phyloP scores from a whole-genome alignment of 2,797 vertebrate species.

The Danio tinwini region DNA sequence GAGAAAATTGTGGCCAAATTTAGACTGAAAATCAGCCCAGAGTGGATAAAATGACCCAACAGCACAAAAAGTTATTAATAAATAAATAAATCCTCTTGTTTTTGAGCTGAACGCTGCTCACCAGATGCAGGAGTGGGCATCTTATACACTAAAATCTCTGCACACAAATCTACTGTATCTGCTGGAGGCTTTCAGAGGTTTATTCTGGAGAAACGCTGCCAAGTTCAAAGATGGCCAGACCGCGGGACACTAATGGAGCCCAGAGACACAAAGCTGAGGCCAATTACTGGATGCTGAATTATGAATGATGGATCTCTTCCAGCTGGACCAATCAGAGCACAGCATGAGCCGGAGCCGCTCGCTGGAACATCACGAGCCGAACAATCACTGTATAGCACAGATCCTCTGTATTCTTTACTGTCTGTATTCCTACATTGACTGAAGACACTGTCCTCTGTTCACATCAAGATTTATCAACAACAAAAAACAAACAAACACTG shows the following conservation, averaged over 20 bases:
- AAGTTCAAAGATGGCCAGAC: slow-evolving; percentile 62
- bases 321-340: slow-evolving; percentile 39
- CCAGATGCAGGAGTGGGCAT: too few relatives aligned
- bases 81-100: too few relatives aligned
- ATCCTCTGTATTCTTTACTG: neutral
- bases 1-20: too few relatives aligned
- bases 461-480: too few relatives aligned
- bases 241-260: slow-evolving; percentile 65
- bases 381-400: neutral
- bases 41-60: too few relatives aligned
- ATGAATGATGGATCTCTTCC: slow-evolving; percentile 68
- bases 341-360: slow-evolving; percentile 14
- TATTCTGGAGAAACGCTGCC: slow-evolving; percentile 44
- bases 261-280: slow-evolving; percentile 58
- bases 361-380: neutral
- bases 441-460: too few relatives aligned
- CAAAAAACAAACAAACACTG: too few relatives aligned
- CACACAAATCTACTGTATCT: slow-evolving; percentile 5
- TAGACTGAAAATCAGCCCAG: too few relatives aligned
- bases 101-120: too few relatives aligned
- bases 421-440: too few relatives aligned
- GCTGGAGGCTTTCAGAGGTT: slow-evolving; percentile 36
- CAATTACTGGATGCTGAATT: slow-evolving; percentile 74
- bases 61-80: too few relatives aligned
- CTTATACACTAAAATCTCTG: neutral